phyloP scores from a whole-genome alignment of 2,888 invertebrate species.

The Drosophila macrospina region DNA sequence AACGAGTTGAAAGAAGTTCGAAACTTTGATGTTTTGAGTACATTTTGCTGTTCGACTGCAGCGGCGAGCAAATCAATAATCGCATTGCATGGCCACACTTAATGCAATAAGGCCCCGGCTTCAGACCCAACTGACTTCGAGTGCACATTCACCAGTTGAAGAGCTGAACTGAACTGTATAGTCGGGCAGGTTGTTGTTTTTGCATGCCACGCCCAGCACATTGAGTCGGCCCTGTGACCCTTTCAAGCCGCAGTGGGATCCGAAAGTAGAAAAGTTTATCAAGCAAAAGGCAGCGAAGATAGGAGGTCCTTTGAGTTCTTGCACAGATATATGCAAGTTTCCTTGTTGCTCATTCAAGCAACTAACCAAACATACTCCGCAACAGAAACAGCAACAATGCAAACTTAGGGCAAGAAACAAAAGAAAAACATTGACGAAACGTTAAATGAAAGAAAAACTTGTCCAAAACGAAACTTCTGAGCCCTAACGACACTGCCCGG shows the following conservation, averaged over 20 bases:
- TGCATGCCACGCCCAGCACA: constrained; percentile 38
- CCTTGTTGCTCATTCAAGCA: constrained; percentile 53
- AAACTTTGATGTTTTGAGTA: constrained; percentile 68
- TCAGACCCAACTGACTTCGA: constrained; percentile 24
- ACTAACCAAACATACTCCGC: constrained; percentile 62
- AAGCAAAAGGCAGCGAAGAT: constrained; percentile 36
- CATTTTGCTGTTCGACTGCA: constrained; percentile 68
- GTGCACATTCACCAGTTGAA: constrained; percentile 38
- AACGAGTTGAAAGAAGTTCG: constrained; percentile 26
- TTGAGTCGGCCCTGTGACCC: not conserved
- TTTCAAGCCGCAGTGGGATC: constrained; percentile 63
- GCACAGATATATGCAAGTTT: constrained; percentile 14
- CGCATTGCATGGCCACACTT: constrained; percentile 64
- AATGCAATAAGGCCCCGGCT: constrained; percentile 56
- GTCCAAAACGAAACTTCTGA: constrained; percentile 46
- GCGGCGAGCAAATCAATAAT: constrained; percentile 71
- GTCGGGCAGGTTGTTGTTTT: constrained; percentile 41
- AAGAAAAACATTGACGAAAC: constrained; percentile 36
- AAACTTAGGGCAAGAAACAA: constrained; percentile 24
- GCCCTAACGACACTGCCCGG: constrained; percentile 18
- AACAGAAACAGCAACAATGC: constrained; percentile 34
- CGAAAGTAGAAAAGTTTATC: constrained; percentile 71
- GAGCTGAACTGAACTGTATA: constrained; percentile 21
- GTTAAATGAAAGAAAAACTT: constrained; percentile 69
- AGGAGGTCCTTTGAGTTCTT: constrained; percentile 28